A percentile compares a stretch with the other conserved stretches of the same genome.
phyloP scores from a whole-genome alignment of 2,888 invertebrate genomes.

The Macroteleia sp. region DNA sequence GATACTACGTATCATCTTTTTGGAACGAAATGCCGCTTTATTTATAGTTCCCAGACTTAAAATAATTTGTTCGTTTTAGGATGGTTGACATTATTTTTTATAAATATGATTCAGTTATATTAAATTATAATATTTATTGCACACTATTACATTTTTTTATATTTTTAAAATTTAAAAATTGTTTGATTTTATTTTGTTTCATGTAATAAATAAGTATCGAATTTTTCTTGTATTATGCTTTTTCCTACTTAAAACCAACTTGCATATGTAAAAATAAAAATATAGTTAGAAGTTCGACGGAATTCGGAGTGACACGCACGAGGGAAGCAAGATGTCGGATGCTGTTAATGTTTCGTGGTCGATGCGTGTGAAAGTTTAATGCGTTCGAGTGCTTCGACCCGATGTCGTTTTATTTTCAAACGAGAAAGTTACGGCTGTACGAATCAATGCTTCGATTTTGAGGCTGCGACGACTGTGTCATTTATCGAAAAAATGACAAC shows the following conservation, averaged over 20 bases:
- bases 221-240: no score
- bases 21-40: slow-evolving; percentile 23
- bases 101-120: no score
- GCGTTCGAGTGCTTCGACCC: slow-evolving; percentile 29
- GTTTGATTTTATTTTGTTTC: no score
- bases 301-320: slow-evolving; percentile 3
- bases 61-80: slow-evolving; percentile 18
- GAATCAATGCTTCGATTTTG: slow-evolving; percentile 22
- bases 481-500: slow-evolving; percentile 12
- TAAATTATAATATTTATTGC: no score
- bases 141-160: no score
- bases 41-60: slow-evolving; percentile 17
- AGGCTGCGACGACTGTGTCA: slow-evolving; percentile 12
- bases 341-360: slow-evolving; percentile 32
- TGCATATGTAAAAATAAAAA: no score
- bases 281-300: slow-evolving; percentile 12
- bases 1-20: slow-evolving; percentile 8
- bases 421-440: slow-evolving; percentile 18
- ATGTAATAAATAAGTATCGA: no score
- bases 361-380: slow-evolving; percentile 49
- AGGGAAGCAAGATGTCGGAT: slow-evolving; percentile 28
- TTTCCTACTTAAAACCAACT: no score
- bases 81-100: neutral
- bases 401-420: slow-evolving; percentile 35
- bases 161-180: no score